Evolutionary conservation across 2,113 vertebrate genomes (phyloP), one percentile per base, ranked within the genome.

Genomic region (Mirza zaza): DNA sequence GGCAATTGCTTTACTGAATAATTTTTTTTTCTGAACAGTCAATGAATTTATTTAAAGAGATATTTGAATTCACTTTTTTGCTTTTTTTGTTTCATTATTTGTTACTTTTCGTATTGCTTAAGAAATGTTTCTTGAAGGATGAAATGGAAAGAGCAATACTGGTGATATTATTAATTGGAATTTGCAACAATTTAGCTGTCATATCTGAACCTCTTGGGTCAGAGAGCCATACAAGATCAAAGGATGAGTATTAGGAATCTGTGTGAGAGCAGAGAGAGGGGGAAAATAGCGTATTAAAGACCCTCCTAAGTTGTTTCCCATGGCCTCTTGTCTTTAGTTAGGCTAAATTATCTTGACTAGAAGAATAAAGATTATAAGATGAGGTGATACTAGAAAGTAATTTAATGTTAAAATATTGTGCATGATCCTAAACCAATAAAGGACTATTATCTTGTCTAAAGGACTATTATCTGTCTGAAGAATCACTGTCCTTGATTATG

Each of bases 21-120:
- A 45, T 2, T 61, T 39, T 71, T 90, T 83, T 77, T 50, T 8
- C 73, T 81, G 20, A 75, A 42, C 14, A 57, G 34, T 92, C n/a
- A 93, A 15, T 80, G 45, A 77, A 73, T 61, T 96, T 90, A 87
- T 42, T 95, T 39, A 94, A 95, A 34, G 80, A 82, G 50, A 17
- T n/a, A 73, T 45, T 82, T 94, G 48, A 52, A 55, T 77, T 90
- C 11, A 86, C 11, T 75, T 57, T 50, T 77, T 87, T 39, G 21
- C 5, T n/a, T 80, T 91, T 83, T 17, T 83, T 61, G 3, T 92
- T 94, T 75, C 2, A 52, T 50, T 67, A 25, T 36, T 86, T 29
- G 27, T 42, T 45, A 18, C 29, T 59, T 39, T 80, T 76, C 82
- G 76, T 52, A 92, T 89, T 89, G n/a, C 17, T 86, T 42, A 65